Percentiles rank a stretch among this genome's conserved stretches.
These are phyloP conservation scores for Chaetophractus vellerosus DNA, from an alignment of 2,797 vertebrate genomes.

Conservation along the genomic window DNA sequence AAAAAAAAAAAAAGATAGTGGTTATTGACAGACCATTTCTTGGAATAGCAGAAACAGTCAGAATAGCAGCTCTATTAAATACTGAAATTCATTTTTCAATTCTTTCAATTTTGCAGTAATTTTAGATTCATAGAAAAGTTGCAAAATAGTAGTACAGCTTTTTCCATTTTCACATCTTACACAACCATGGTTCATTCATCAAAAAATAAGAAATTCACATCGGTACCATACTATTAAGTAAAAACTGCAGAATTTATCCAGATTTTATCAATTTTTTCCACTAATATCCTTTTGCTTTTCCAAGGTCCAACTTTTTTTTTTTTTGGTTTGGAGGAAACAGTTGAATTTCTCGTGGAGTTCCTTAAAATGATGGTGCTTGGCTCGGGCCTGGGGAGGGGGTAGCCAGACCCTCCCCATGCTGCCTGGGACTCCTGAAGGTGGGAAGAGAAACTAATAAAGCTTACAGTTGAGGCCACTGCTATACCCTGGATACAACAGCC, in stretches of 20 bases:
- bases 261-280: background rate
- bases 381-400: too few relatives aligned
- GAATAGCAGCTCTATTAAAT: background rate
- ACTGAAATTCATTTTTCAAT: background rate
- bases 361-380: too few relatives aligned
- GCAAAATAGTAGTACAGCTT: background rate
- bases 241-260: background rate
- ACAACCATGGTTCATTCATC: background rate
- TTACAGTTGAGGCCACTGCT: too few relatives aligned
- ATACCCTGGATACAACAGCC: too few relatives aligned
- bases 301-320: background rate
- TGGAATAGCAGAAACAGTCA: background rate
- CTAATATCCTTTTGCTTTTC: background rate
- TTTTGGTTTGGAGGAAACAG: too few relatives aligned
- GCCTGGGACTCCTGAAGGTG: too few relatives aligned
- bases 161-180: background rate
- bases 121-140: constrained; percentile 13
- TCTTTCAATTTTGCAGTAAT: background rate
- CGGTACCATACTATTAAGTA: background rate
- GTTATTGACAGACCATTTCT: background rate
- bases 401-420: too few relatives aligned
- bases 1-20: background rate
- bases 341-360: too few relatives aligned
- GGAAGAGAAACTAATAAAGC: too few relatives aligned
- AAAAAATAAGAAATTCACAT: background rate